Evolutionary conservation across 2,797 vertebrate genomes (phyloP), one percentile per base, ranked within the genome.

Genomic region (Myotis planiceps): DNA sequence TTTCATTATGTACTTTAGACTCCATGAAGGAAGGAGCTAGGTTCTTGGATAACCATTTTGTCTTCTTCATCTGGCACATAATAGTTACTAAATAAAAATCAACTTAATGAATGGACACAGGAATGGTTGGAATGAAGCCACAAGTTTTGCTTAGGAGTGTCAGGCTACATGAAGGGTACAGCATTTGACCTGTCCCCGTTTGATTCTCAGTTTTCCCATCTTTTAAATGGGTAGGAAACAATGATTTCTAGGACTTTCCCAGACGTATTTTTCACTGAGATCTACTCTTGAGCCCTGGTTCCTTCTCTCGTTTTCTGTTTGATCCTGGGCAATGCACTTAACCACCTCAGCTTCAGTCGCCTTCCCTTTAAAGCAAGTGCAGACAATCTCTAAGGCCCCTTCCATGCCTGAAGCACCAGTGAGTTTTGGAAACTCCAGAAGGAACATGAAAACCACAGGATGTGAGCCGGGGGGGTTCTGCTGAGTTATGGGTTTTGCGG

Each of bases 401-500:
- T 75, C 27, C 49, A 94, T 58, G 39, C 29, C 87, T 68, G 60
- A 75, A 71, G 51, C 90, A 75, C 89, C 63, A 55, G 15, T 94
- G 72, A 88, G 75, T 13, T 92, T 90, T 69, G 65, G 82, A 85
- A 88, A 79, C 92, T 86, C 79, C 74, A 88, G 74, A 81, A 81
- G 69, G 42, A 90, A 86, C 88, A 90, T 60, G 82, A 80, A 92
- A 92, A 84, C 78, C 29, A 29, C 49, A 81, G 49, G 63, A 55
- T 42, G 47, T 72, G 60, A 88, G 37, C 88, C 0, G 0, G 79
- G 95, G 75, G 78, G 78, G 85, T 92, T 80, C 92, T 98, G 72
- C 95, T 69, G 93, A 97, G 90, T 83, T 95, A 87, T 92, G 34
- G 4, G 88, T 87, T 96, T 97, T 98, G 97, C 98, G 98, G 98